Conservation (phyloP, 2,113 vertebrate species). For the Labeo catla region DNA sequence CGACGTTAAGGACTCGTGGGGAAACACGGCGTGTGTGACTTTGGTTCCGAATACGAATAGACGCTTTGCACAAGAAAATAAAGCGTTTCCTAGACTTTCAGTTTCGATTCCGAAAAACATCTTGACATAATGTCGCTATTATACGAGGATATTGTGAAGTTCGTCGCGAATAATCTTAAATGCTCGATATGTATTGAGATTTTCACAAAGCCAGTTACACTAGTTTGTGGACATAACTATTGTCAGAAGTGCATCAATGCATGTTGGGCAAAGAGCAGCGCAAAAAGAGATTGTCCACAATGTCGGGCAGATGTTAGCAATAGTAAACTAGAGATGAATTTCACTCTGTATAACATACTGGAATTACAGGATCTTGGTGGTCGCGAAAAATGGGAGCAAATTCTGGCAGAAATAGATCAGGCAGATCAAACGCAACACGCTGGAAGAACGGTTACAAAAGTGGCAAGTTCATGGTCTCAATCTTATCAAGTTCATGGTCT, state of each 20-base stretch:
- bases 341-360: constrained; percentile 49
- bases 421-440: background rate
- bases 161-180: constrained; percentile 45
- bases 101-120: constrained; percentile 37
- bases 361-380: constrained; percentile 43
- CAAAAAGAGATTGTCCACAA: constrained; percentile 38
- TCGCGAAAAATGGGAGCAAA: constrained; percentile 29
- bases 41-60: constrained; percentile 26
- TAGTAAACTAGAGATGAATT: constrained; percentile 42
- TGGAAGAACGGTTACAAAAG: background rate
- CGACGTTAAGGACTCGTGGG: background rate
- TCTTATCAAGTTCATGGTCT: background rate
- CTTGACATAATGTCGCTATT: background rate
- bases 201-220: constrained; percentile 55
- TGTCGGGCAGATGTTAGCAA: constrained; percentile 27
- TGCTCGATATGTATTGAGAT: constrained; percentile 57
- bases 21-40: background rate
- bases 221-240: constrained; percentile 60
- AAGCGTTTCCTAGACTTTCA: background rate
- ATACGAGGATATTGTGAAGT: background rate
- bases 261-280: background rate
- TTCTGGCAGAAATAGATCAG: constrained; percentile 20
- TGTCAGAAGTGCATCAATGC: constrained; percentile 47
- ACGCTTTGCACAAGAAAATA: background rate
- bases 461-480: constrained; percentile 5